Conservation (phyloP, 2,797 vertebrate genomes). For the Capromys pilorides region DNA sequence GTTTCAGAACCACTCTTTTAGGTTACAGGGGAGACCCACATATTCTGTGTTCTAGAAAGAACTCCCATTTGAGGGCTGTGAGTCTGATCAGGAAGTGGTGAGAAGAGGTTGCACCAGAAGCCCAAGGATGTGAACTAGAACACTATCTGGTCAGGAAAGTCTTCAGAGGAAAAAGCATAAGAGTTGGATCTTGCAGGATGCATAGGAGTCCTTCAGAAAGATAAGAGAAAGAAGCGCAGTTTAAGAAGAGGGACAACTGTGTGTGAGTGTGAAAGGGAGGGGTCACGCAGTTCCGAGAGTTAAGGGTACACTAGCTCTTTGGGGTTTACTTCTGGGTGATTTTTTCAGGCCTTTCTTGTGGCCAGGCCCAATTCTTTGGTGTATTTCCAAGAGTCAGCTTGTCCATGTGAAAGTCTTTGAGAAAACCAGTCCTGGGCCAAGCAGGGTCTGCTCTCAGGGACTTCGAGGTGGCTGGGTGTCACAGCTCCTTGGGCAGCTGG, state of each 20-base stretch:
- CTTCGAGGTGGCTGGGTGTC: not conserved
- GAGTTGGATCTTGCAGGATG: not conserved
- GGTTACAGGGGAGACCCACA: not conserved
- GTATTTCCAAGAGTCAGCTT: not conserved
- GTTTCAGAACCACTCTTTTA: not conserved
- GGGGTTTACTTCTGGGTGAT: not conserved
- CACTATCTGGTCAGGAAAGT: not conserved
- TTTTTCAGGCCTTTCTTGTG: not conserved
- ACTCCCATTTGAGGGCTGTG: not conserved
- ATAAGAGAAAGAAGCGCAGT: not conserved
- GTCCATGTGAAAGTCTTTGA: not conserved
- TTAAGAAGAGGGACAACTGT: not conserved
- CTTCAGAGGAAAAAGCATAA: not conserved
- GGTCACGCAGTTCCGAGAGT: not conserved
- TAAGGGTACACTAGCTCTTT: not conserved
- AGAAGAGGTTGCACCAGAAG: not conserved
- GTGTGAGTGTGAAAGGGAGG: not conserved
- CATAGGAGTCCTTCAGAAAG: not conserved
- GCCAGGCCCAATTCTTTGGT: not conserved
- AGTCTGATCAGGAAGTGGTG: not conserved
- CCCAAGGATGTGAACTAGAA: not conserved
- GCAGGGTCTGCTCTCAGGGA: not conserved
- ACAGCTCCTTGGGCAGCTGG: accelerated
- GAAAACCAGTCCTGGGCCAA: not conserved
- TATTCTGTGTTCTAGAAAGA: not conserved